phyloP scores from a whole-genome alignment of 2,797 vertebrate genomes.

The Paguma larvata region DNA sequence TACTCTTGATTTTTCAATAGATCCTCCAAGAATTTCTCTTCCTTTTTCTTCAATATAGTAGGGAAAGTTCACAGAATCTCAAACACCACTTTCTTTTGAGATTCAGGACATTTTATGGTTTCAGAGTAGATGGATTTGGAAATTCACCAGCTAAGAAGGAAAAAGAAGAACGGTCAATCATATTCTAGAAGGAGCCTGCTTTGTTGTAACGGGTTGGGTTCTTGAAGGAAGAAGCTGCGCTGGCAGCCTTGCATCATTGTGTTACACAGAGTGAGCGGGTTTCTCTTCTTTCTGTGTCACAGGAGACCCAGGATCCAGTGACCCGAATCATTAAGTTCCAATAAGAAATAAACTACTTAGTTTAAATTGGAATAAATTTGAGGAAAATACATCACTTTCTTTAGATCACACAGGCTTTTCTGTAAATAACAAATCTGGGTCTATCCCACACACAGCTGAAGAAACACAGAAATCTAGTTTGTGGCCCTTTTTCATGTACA shows the following conservation, averaged over 20 bases:
- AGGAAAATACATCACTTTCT: neutral
- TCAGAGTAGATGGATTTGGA: neutral
- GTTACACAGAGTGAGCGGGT: neutral
- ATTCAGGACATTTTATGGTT: neutral
- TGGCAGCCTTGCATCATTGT: neutral
- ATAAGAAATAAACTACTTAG: neutral
- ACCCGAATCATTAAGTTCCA: neutral
- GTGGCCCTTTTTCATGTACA: neutral
- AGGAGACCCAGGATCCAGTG: neutral
- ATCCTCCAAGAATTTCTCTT: neutral
- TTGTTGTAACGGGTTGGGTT: neutral
- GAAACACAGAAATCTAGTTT: neutral
- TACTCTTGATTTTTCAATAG: constrained; percentile 3
- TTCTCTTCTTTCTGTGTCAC: neutral
- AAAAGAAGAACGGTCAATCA: neutral
- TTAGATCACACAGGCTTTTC: neutral
- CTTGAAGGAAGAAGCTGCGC: neutral
- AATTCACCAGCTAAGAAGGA: neutral
- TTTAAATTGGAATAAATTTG: constrained; percentile 7
- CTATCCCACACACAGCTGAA: neutral
- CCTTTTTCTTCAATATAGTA: neutral
- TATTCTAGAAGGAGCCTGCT: neutral
- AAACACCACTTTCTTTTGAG: constrained; percentile 11
- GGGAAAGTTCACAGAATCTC: neutral
- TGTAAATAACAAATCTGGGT: neutral